Evolutionary conservation across 2,113 vertebrate genomes (phyloP).

Genomic region (Vulpes ferrilata): DNA sequence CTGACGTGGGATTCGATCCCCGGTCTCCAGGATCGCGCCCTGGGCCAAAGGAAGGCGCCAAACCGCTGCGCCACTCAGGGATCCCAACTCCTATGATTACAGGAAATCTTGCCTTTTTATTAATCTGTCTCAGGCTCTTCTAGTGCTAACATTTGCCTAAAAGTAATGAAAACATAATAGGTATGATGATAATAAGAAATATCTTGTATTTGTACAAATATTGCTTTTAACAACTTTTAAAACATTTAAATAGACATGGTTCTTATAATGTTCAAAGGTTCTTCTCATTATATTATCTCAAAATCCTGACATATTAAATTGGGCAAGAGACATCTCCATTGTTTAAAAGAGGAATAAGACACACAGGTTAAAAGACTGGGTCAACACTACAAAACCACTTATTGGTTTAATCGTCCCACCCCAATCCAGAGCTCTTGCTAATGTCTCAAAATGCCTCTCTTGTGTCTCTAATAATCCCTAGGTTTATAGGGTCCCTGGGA

Average conservation of each 20-base stretch:
- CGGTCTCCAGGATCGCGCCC: no score
- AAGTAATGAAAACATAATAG: background rate
- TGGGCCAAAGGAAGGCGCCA: no score
- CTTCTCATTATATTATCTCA: background rate
- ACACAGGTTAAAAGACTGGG: background rate
- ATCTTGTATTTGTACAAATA: background rate
- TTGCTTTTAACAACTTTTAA: background rate
- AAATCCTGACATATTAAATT: background rate
- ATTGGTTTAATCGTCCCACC: background rate
- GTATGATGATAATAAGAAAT: background rate
- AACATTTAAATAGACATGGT: background rate
- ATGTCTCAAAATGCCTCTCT: background rate
- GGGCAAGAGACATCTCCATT: background rate
- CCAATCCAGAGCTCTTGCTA: background rate
- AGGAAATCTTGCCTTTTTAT: background rate
- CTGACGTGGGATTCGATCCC: no score
- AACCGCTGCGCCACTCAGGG: no score
- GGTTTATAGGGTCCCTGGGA: fast-evolving
- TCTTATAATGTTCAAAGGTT: background rate
- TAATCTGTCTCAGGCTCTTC: background rate
- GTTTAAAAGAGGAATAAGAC: background rate
- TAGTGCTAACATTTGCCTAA: slow-evolving; percentile 17
- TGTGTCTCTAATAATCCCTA: background rate
- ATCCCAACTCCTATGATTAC: background rate
- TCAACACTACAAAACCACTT: background rate